Conservation (phyloP, 2,888 invertebrate species). For the Melinaea marsaeus region DNA sequence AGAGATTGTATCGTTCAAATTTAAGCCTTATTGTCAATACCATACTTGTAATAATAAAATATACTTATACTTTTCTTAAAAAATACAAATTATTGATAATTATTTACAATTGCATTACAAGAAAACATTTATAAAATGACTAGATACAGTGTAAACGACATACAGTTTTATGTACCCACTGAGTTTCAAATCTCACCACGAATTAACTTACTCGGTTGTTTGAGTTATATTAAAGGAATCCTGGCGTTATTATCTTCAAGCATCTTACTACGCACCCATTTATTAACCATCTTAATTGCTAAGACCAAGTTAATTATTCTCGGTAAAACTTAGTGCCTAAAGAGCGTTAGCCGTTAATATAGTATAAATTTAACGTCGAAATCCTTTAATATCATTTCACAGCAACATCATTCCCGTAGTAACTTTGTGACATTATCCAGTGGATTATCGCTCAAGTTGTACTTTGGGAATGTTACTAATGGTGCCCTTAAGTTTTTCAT, state of each 20-base stretch:
- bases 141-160: constrained; percentile 2
- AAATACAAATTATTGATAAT: too few species aligned
- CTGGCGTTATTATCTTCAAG: constrained; percentile 71
- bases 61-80: too few species aligned
- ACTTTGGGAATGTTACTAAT: constrained; percentile 58
- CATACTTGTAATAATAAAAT: too few species aligned
- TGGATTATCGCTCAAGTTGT: constrained; percentile 54
- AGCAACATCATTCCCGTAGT: constrained; percentile 26
- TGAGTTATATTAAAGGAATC: constrained; percentile 73
- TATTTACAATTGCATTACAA: too few species aligned
- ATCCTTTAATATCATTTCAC: constrained; percentile 57
- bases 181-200: constrained; percentile 14
- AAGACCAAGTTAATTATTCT: constrained; percentile 71
- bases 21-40: too few species aligned
- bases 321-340: constrained; percentile 70
- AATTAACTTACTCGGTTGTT: constrained; percentile 44
- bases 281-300: constrained; percentile 76
- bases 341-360: constrained; percentile 70
- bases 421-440: constrained; percentile 32
- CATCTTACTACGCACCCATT: constrained; percentile 71
- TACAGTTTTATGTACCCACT: constrained; percentile 3
- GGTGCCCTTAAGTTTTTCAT: constrained; percentile 58
- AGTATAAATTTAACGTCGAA: constrained; percentile 54
- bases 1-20: too few species aligned
- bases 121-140: too few species aligned